A percentile compares a stretch with the other conserved stretches of the same genome.
phyloP scores from a whole-genome alignment of 1,140 invertebrate genomes.

The Drosophila virilis region DNA sequence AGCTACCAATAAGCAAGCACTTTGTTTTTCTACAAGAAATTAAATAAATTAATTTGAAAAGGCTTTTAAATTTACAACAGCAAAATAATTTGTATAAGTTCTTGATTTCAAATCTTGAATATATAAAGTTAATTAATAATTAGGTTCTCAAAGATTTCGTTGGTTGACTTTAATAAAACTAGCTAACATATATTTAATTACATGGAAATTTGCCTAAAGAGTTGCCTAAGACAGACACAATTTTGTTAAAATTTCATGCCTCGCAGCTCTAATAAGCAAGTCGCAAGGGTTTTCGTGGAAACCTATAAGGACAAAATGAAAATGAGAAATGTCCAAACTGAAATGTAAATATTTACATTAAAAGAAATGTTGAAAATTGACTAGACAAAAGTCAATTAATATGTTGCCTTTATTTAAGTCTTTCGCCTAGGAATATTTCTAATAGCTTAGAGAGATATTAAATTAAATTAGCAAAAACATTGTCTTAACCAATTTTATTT shows the following conservation, averaged over 20 bases:
- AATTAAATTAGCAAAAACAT: neutral
- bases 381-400: neutral
- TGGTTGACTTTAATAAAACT: too few species aligned
- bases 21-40: too few species aligned
- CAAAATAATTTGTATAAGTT: too few species aligned
- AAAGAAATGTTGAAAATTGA: neutral
- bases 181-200: neutral
- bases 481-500: neutral
- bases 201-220: neutral
- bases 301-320: neutral
- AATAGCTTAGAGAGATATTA: neutral
- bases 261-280: too few species aligned
- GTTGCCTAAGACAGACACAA: neutral
- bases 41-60: too few species aligned
- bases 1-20: too few species aligned
- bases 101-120: too few species aligned
- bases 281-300: neutral
- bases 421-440: neutral
- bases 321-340: neutral
- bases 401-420: neutral
- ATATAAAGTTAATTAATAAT: too few species aligned
- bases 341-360: neutral
- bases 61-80: too few species aligned
- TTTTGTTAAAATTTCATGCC: neutral
- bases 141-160: too few species aligned